Evolutionary conservation across 2,113 vertebrate genomes (phyloP).

Genomic region (Ornithorhynchus anatinus): DNA sequence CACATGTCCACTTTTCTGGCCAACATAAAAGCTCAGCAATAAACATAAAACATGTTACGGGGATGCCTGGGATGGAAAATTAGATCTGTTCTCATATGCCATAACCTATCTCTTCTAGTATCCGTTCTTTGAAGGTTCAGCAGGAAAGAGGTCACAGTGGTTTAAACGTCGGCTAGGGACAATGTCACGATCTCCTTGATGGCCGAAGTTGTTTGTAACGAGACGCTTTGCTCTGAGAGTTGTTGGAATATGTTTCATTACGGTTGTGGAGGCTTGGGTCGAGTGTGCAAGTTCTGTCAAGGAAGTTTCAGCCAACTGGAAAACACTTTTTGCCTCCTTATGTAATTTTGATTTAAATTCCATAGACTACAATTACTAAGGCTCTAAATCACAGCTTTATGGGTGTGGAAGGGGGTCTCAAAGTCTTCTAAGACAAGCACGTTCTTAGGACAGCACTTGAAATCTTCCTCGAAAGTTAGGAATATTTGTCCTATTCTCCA

Average conservation of each 20-base stretch:
- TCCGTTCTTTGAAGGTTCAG: neutral
- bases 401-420: too few relatives aligned
- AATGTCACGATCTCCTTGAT: conserved; percentile 3
- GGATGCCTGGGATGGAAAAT: too few relatives aligned
- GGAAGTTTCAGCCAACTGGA: neutral
- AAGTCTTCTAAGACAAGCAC: too few relatives aligned
- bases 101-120: conserved; percentile 8
- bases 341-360: neutral
- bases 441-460: too few relatives aligned
- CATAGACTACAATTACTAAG: neutral
- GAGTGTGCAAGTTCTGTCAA: conserved; percentile 16
- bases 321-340: conserved; percentile 8
- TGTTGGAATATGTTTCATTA: neutral
- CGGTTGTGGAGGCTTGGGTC: neutral
- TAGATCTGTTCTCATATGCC: neutral
- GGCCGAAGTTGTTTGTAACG: conserved; percentile 14
- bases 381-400: too few relatives aligned
- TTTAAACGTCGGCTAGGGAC: conserved; percentile 14
- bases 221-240: neutral
- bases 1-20: neutral
- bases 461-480: too few relatives aligned
- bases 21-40: neutral
- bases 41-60: neutral
- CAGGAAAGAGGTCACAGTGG: neutral
- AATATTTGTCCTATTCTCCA: too few relatives aligned